Percentiles rank a stretch among this genome's conserved stretches.
phyloP scores from a whole-genome alignment of 2,888 invertebrate genomes.

The Pteria penguin region DNA sequence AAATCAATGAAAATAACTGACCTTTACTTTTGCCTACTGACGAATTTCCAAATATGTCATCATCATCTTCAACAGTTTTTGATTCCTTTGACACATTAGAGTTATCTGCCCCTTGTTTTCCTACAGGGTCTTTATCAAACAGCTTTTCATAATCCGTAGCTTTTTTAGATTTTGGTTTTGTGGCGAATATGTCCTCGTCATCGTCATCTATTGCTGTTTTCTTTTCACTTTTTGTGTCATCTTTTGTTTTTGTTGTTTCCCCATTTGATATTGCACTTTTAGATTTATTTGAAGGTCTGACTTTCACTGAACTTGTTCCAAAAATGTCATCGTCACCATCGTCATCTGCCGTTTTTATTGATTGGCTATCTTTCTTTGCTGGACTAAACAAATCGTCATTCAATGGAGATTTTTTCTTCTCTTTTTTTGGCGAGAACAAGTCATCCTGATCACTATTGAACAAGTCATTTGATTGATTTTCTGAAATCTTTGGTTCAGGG shows the following conservation, averaged over 20 bases:
- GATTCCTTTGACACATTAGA: not conserved
- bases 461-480: conserved; percentile 5
- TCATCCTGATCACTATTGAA: conserved; percentile 39
- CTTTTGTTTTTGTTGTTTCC: conserved; percentile 44
- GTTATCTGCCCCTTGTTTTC: conserved; percentile 3
- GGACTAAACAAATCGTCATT: conserved; percentile 46
- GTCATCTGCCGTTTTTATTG: conserved; percentile 6
- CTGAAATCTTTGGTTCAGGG: conserved; percentile 23
- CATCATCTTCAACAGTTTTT: not conserved
- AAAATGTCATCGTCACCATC: conserved; percentile 49
- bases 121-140: not conserved
- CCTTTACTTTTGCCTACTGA: conserved; percentile 16
- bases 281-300: conserved; percentile 4
- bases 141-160: conserved; percentile 42
- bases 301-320: conserved; percentile 33
- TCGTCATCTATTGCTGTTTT: conserved; percentile 37
- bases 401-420: conserved; percentile 14
- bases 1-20: too few species aligned
- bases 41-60: conserved; percentile 46
- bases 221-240: conserved; percentile 3
- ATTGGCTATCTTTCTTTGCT: conserved; percentile 9
- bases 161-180: conserved; percentile 46
- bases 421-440: conserved; percentile 43
- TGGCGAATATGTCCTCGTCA: conserved; percentile 56
- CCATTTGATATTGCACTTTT: conserved; percentile 30